Base-by-base conservation (phyloP, 1,140 invertebrate species). In the Drosophila ananassae region DNA sequence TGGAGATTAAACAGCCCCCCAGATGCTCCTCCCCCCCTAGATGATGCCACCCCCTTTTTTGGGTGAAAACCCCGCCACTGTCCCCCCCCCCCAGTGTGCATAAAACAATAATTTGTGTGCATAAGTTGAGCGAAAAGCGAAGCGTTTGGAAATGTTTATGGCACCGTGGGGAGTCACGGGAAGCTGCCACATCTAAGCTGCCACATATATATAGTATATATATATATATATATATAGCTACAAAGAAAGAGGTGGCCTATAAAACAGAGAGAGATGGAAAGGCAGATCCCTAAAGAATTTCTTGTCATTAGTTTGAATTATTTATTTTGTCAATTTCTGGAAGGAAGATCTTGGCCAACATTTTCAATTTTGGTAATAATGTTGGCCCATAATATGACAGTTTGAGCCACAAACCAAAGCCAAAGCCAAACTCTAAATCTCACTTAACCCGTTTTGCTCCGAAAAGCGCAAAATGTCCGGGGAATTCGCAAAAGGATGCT, bases 71-170 rank as follows among this genome's bases (percentile, higher is more conserved):
- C n/a, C n/a, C n/a, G n/a, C n/a, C n/a, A n/a, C n/a, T n/a, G n/a
- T n/a, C n/a, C n/a, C n/a, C n/a, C n/a, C n/a, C n/a, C n/a, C n/a
- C 55, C 24, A 53, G 48, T 72, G 56, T 59, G 78, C 72, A 71
- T 77, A 53, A 72, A 64, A 84, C 82, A 80, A 84, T 84, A 80
- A 85, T 80, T 84, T 77, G 63, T 72, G 62, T 72, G 62, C 66
- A 85, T 64, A 61, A 63, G 39, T 41, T 30, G 58, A 30, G 66
- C 76, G 63, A 60, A 48, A 62, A n/a, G 56, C 53, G 57, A 58
- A 68, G 44, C 73, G 69, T 56, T 77, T 51, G 50, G 67, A 85
- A 58, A 80, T 80, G 77, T 84, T 84, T 84, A 84, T 81, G 77
- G 56, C 77, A 80, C 81, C 67, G 41, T 39, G 51, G 79, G 79